These are phyloP conservation scores for Drosophila varians DNA, from an alignment of 1,140 invertebrate species.

Conservation along the genomic window DNA sequence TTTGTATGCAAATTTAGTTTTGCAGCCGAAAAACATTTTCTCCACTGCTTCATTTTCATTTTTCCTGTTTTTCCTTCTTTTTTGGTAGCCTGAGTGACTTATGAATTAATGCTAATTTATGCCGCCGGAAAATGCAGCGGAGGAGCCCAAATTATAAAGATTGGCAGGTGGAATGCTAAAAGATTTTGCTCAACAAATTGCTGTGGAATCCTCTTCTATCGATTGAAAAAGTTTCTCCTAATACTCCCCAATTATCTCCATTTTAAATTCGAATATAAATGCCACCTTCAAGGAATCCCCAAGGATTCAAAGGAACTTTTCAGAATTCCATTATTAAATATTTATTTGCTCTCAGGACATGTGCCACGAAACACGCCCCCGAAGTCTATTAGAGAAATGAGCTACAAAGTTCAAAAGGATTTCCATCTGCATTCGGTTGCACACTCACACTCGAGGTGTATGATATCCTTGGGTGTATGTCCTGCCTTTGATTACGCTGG, in stretches of 20 bases:
- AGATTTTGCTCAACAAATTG: slow-evolving; percentile 14
- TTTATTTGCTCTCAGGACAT: slow-evolving; percentile 38
- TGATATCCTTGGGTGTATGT: slow-evolving; percentile 19
- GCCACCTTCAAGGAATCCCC: background rate
- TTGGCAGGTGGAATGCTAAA: slow-evolving; percentile 7
- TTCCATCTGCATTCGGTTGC: slow-evolving; percentile 28
- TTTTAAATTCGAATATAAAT: background rate
- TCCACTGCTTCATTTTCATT: slow-evolving; percentile 21
- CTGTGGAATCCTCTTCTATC: background rate
- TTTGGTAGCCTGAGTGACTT: slow-evolving; percentile 37
- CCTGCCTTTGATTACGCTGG: slow-evolving; percentile 56
- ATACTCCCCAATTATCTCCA: background rate
- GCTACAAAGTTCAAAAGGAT: slow-evolving; percentile 51
- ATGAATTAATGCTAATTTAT: slow-evolving; percentile 76
- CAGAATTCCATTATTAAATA: slow-evolving; percentile 34
- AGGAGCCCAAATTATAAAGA: slow-evolving; percentile 51
- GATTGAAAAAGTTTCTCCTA: too few relatives aligned
- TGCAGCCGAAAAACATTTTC: slow-evolving; percentile 53
- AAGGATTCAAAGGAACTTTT: slow-evolving; percentile 3
- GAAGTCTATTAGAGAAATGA: slow-evolving; percentile 61
- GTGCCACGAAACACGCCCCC: slow-evolving; percentile 32
- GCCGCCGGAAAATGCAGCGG: slow-evolving; percentile 59
- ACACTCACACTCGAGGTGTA: background rate
- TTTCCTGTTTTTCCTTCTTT: slow-evolving; percentile 15
- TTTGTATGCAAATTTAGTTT: slow-evolving; percentile 66